A percentile compares a stretch with the other conserved stretches of the same genome.
phyloP scores from a whole-genome alignment of 2,797 vertebrate genomes.

The Lepus townsendii region DNA sequence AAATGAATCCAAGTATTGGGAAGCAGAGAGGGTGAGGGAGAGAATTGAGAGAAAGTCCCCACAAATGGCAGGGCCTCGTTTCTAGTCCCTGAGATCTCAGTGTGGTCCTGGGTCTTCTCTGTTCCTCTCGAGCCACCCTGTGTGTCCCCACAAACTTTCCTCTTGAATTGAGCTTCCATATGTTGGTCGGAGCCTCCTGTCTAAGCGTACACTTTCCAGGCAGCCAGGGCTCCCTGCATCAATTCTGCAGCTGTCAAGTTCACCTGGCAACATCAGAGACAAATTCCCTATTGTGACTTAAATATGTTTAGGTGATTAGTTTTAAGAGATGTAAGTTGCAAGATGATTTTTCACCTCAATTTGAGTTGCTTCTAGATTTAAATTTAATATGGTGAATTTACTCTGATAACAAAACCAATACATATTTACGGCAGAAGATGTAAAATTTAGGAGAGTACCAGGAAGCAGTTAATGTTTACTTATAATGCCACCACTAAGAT shows the following conservation, averaged over 20 bases:
- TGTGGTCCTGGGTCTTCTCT: not conserved
- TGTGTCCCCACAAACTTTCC: not conserved
- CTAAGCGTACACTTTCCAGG: not conserved
- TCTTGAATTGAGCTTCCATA: not conserved
- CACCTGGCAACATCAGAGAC: not conserved
- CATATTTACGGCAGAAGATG: not conserved
- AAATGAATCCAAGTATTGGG: not conserved
- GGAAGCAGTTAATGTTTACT: not conserved
- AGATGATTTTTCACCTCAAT: not conserved
- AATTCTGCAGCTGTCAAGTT: not conserved
- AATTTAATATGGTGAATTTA: not conserved
- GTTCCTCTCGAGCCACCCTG: too few species aligned
- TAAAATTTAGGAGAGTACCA: not conserved
- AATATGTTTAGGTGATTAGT: not conserved
- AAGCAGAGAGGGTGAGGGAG: not conserved
- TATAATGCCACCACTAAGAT: not conserved
- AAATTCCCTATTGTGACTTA: not conserved
- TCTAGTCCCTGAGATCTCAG: not conserved
- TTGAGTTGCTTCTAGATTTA: not conserved
- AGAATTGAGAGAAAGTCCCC: not conserved
- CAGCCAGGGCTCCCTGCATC: not conserved
- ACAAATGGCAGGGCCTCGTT: not conserved
- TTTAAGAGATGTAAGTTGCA: not conserved
- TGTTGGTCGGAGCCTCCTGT: not conserved
- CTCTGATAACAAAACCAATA: not conserved